Percentiles rank a stretch among this genome's conserved stretches.
These are phyloP conservation scores for Temnothorax rugatulus DNA, from an alignment of 2,888 invertebrate species.

Conservation along the genomic window DNA sequence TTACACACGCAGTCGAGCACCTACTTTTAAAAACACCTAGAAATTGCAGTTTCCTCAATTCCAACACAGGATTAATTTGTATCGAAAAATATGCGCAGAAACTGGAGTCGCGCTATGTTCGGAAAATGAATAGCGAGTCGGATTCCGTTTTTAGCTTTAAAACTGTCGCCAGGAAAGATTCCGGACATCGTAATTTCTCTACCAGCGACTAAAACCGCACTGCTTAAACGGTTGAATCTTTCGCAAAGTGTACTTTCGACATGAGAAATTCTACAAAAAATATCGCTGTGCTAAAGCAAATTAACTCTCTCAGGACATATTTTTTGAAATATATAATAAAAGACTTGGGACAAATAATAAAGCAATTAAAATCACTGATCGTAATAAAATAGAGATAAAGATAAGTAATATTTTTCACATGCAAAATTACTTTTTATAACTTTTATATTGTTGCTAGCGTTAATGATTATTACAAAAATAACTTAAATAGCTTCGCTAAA, in stretches of 20 bases:
- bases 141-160: neutral
- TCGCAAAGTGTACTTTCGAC: neutral
- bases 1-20: neutral
- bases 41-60: neutral
- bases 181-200: constrained; percentile 18
- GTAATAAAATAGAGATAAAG: neutral
- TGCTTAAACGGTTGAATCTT: constrained; percentile 9
- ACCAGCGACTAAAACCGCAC: constrained; percentile 1
- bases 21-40: neutral
- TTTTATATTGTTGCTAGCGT: neutral
- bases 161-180: constrained; percentile 13
- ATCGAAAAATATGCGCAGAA: constrained; percentile 6
- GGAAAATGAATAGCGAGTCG: neutral
- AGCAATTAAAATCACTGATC: neutral
- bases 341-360: neutral
- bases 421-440: neutral
- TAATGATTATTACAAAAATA: neutral
- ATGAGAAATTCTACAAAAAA: neutral
- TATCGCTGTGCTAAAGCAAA: neutral
- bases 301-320: neutral
- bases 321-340: neutral
- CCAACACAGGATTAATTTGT: constrained; percentile 1
- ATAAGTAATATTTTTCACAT: neutral
- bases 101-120: neutral
- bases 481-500: neutral